Evolutionary conservation across 2,797 vertebrate species (phyloP).

Genomic region (Tauraco hartlaubi): DNA sequence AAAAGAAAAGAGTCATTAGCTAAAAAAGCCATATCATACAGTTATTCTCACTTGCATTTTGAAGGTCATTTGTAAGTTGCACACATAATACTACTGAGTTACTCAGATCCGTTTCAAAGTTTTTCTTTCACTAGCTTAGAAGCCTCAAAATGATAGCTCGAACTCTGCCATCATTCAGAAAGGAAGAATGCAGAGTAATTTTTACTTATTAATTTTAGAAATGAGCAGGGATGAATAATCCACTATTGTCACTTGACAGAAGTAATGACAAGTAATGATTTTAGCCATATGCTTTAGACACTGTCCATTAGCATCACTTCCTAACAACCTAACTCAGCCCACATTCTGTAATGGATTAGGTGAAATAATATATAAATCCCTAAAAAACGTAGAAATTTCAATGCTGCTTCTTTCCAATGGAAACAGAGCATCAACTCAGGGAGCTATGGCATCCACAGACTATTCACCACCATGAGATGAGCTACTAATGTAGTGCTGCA

Average conservation of each 20-base stretch:
- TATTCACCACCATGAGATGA: background rate
- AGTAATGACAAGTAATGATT: background rate
- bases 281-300: background rate
- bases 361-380: background rate
- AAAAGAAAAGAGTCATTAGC: background rate
- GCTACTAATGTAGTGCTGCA: background rate
- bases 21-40: background rate
- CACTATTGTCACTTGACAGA: background rate
- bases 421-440: background rate
- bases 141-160: background rate
- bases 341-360: background rate
- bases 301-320: background rate
- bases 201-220: constrained; percentile 21
- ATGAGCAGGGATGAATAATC: background rate
- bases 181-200: background rate
- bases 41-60: background rate
- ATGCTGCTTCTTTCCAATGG: background rate
- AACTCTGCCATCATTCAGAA: background rate
- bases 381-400: background rate
- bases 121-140: background rate
- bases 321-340: background rate
- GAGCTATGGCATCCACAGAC: background rate
- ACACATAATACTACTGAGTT: background rate
- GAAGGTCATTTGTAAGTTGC: background rate
- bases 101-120: background rate